phyloP scores from a whole-genome alignment of 1,140 invertebrate genomes.

The Drosophila triauraria region DNA sequence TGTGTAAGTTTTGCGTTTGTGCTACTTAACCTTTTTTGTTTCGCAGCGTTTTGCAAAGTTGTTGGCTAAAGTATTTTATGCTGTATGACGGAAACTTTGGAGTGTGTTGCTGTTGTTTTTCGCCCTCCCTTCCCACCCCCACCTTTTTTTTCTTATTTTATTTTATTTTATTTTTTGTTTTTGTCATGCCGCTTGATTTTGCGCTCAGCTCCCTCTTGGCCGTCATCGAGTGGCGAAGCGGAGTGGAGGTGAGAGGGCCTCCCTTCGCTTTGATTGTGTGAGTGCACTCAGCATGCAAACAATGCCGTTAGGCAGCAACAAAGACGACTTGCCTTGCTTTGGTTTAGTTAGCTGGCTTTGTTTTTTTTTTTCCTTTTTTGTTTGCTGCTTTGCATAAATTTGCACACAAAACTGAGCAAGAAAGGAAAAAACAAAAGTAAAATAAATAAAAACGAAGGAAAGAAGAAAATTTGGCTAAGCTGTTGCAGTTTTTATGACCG shows the following conservation, averaged over 20 bases:
- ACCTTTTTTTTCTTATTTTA: conserved; percentile 1
- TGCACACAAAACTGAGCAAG: conserved; percentile 34
- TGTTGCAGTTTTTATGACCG: conserved; percentile 68
- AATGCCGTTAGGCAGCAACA: conserved; percentile 52
- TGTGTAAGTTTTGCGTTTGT: conserved; percentile 53
- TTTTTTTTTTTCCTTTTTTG: conserved; percentile 8
- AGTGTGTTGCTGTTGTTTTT: conserved; percentile 28
- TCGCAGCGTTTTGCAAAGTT: conserved; percentile 51
- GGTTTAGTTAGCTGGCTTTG: conserved; percentile 12
- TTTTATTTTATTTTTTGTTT: conserved; percentile 19
- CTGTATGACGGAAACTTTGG: conserved; percentile 52
- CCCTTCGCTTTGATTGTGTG: conserved; percentile 39
- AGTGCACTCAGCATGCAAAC: conserved; percentile 61
- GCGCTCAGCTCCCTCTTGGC: conserved; percentile 33
- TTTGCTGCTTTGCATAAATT: conserved; percentile 62
- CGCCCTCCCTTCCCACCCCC: not conserved
- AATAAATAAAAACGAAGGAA: conserved; percentile 11
- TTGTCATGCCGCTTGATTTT: conserved; percentile 62
- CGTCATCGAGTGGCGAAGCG: conserved; percentile 50
- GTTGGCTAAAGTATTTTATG: conserved; percentile 64
- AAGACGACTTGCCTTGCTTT: conserved; percentile 36
- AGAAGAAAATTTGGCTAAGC: conserved; percentile 37
- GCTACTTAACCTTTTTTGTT: conserved; percentile 66
- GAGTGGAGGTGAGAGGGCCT: not conserved
- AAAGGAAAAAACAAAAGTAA: conserved; percentile 6